Evolutionary conservation across 2,888 invertebrate genomes (phyloP).

Genomic region (Tetanocera ferruginea): DNA sequence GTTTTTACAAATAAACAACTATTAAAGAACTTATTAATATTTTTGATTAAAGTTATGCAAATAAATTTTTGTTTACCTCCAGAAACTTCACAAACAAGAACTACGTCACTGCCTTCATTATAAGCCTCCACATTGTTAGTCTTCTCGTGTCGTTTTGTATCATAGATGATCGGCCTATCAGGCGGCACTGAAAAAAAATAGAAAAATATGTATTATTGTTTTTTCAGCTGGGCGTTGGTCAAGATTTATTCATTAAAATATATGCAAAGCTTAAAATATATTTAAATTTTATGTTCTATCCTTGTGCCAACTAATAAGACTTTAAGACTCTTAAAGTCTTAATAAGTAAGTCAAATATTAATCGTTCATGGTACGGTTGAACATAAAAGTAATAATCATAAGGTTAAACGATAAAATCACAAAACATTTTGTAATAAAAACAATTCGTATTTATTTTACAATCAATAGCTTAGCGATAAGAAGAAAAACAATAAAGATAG

Average conservation of each 20-base stretch:
- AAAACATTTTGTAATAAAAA: neutral
- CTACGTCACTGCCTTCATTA: conserved; percentile 87
- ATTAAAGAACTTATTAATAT: no score
- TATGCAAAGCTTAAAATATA: no score
- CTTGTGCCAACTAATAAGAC: no score
- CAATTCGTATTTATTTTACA: neutral
- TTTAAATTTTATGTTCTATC: no score
- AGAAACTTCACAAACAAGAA: conserved; percentile 85
- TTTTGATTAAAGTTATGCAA: no score
- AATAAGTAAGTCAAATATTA: neutral
- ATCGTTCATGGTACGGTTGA: neutral
- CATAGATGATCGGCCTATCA: conserved; percentile 84
- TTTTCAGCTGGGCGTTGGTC: no score
- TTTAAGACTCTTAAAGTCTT: no score
- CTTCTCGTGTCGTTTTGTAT: conserved; percentile 82
- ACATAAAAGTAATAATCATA: neutral
- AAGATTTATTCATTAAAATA: no score
- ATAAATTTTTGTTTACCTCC: conserved; percentile 75
- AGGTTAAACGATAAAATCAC: conserved; percentile 4
- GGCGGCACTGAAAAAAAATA: conserved; percentile 79
- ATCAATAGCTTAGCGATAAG: neutral
- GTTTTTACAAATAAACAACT: no score
- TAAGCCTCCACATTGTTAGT: conserved; percentile 84
- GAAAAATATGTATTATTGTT: conserved; percentile 17
- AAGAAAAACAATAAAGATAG: neutral